Percentiles rank a stretch among this genome's conserved stretches.
Conservation (phyloP, 2,113 vertebrate genomes). For the Mustelus asterias region DNA sequence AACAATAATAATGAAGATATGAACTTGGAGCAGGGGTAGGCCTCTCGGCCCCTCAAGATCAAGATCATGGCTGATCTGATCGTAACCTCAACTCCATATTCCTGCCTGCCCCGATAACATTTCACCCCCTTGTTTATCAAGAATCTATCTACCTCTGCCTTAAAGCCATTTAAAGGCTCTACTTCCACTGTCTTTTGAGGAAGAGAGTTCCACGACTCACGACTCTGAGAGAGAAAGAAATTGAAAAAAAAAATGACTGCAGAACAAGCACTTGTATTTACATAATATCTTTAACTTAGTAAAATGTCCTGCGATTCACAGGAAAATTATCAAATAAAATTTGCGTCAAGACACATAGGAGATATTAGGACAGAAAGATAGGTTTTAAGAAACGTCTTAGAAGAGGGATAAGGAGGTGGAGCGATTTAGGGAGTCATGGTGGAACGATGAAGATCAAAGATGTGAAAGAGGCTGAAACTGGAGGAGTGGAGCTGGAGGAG, state of each 20-base stretch:
- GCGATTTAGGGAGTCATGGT: background rate
- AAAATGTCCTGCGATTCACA: background rate
- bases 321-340: background rate
- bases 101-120: too few species aligned
- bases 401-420: background rate
- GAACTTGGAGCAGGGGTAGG: background rate
- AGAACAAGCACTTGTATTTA: background rate
- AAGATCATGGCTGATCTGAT: too few species aligned
- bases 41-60: too few species aligned
- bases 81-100: too few species aligned
- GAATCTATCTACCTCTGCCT: too few species aligned
- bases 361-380: background rate
- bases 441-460: too few species aligned
- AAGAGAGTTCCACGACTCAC: too few species aligned
- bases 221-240: too few species aligned
- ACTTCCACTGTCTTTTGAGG: too few species aligned
- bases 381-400: background rate
- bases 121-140: too few species aligned
- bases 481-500: background rate
- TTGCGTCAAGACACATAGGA: background rate
- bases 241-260: background rate
- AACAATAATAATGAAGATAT: background rate
- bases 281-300: background rate
- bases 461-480: background rate
- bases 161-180: too few species aligned